Evolutionary conservation across 2,113 vertebrate genomes (phyloP).

Genomic region (Dipodomys spectabilis): DNA sequence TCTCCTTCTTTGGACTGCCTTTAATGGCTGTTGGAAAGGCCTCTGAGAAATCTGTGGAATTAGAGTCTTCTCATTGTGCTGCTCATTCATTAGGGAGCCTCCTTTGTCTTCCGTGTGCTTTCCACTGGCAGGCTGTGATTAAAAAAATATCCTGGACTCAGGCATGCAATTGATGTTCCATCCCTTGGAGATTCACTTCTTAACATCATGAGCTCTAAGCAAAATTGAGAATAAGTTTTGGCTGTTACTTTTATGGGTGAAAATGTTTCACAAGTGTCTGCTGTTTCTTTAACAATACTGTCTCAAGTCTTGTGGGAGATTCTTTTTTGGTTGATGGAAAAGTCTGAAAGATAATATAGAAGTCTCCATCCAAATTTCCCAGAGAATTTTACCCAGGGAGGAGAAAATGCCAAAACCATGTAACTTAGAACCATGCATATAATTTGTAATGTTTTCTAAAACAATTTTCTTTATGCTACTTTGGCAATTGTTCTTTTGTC

Average conservation of each 20-base stretch:
- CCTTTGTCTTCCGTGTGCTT: constrained; percentile 29
- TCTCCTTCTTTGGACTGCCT: constrained; percentile 63
- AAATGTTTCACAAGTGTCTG: constrained; percentile 47
- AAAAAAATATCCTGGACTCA: constrained; percentile 32
- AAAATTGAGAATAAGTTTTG: constrained; percentile 54
- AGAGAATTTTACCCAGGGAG: constrained; percentile 21
- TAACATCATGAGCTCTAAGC: constrained; percentile 50
- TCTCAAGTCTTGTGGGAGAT: background rate
- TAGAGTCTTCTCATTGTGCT: constrained; percentile 48
- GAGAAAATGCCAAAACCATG: background rate
- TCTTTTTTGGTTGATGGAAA: background rate
- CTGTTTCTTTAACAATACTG: constrained; percentile 13
- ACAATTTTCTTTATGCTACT: background rate
- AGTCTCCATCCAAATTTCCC: background rate
- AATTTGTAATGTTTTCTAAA: constrained; percentile 14
- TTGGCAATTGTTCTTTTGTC: background rate
- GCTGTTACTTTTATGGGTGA: constrained; percentile 43
- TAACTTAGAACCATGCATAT: background rate
- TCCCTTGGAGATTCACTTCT: constrained; percentile 49
- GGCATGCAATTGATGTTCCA: background rate
- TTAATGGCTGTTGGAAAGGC: constrained; percentile 46
- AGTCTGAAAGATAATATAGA: background rate
- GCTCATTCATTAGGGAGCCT: background rate
- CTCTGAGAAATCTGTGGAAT: constrained; percentile 54
- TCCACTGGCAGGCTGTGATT: background rate